phyloP scores from a whole-genome alignment of 2,797 vertebrate genomes.

The Phrynocephalus vlangalii region DNA sequence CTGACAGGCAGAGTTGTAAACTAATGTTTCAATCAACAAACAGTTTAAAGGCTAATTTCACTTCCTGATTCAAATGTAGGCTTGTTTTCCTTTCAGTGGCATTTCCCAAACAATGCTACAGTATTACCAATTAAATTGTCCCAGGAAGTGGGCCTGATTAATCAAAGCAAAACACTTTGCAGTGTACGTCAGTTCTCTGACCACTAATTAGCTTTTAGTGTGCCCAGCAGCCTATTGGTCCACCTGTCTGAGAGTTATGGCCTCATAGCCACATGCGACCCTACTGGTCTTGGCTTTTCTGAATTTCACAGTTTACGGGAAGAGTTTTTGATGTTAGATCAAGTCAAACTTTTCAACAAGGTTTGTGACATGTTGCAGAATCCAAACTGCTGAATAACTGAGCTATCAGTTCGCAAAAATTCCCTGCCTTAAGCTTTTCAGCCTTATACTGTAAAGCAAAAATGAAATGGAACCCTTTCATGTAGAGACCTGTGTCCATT shows the following conservation, averaged over 20 bases:
- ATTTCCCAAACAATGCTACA: background rate
- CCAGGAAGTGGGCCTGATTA: background rate
- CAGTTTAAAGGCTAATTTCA: background rate
- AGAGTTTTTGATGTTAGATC: background rate
- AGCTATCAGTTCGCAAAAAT: background rate
- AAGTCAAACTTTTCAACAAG: background rate
- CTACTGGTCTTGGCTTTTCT: background rate
- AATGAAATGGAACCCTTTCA: background rate
- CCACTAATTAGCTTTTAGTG: background rate
- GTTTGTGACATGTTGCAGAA: background rate
- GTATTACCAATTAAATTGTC: background rate
- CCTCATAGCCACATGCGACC: background rate
- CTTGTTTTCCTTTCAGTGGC: background rate
- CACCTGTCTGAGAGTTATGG: background rate
- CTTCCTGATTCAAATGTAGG: background rate
- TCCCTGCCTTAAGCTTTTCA: background rate
- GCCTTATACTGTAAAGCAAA: background rate
- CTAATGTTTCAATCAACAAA: background rate
- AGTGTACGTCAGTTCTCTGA: background rate
- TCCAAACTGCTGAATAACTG: background rate
- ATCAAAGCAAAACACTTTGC: background rate
- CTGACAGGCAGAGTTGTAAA: background rate
- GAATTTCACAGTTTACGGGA: background rate
- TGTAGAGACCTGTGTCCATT: background rate
- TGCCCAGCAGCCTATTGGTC: background rate